phyloP scores from a whole-genome alignment of 2,113 vertebrate species.

The Ciconia boyciana region DNA sequence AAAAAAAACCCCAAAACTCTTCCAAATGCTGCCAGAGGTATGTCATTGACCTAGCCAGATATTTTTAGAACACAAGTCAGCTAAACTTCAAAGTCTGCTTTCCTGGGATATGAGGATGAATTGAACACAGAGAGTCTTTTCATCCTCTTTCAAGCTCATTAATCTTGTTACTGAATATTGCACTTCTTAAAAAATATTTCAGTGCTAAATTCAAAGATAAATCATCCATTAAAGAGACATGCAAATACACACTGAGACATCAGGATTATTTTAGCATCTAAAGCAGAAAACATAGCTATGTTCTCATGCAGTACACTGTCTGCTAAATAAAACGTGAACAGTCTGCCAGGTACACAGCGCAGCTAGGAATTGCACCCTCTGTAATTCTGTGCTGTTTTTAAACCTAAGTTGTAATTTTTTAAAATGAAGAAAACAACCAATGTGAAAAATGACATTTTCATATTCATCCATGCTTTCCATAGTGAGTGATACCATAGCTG shows the following conservation, averaged over 20 bases:
- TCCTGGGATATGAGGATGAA: conserved; percentile 13
- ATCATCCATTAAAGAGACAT: neutral
- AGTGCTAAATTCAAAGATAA: conserved; percentile 1
- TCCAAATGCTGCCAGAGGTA: neutral
- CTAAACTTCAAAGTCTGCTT: conserved; percentile 49
- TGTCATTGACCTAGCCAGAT: neutral
- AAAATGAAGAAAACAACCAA: neutral
- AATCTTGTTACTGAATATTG: conserved; percentile 45
- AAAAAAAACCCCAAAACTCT: neutral
- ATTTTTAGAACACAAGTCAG: conserved; percentile 38
- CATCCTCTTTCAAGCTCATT: conserved; percentile 43
- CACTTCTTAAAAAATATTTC: conserved; percentile 1
- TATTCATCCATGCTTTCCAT: neutral
- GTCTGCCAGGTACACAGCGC: neutral
- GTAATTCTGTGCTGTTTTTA: neutral
- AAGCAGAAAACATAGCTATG: neutral
- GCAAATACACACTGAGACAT: neutral
- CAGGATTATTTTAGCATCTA: neutral
- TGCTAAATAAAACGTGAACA: neutral
- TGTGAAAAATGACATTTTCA: neutral
- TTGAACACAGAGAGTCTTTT: conserved; percentile 6
- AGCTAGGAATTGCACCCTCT: neutral
- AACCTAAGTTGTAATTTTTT: neutral
- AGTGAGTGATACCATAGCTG: neutral
- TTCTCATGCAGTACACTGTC: neutral